These are phyloP conservation scores for Sebastes dallii DNA, from an alignment of 2,797 vertebrate genomes.

Conservation along the genomic window DNA sequence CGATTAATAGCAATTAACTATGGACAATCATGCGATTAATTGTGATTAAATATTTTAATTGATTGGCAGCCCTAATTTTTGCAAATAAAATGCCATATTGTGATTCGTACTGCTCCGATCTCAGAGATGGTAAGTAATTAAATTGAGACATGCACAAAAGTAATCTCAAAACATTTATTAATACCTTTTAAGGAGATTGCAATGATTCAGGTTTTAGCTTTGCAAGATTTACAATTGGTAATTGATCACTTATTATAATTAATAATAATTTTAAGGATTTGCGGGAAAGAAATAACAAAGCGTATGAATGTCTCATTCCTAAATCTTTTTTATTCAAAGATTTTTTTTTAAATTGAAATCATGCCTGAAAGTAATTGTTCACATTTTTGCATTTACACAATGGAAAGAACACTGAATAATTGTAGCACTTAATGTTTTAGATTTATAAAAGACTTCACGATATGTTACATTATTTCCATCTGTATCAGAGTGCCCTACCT, in stretches of 20 bases:
- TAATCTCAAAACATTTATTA: neutral
- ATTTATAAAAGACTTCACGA: neutral
- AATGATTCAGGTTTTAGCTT: neutral
- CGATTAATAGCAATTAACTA: no score
- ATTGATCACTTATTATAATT: neutral
- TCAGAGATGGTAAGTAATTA: neutral
- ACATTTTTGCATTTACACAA: neutral
- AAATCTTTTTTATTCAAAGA: neutral
- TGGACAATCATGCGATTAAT: no score
- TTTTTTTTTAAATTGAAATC: no score
- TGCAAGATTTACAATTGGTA: neutral
- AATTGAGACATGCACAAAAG: neutral
- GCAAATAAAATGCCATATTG: neutral
- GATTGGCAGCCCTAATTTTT: neutral
- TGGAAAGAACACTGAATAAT: neutral
- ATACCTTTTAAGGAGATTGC: neutral
- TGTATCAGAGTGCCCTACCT: neutral
- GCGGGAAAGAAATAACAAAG: neutral
- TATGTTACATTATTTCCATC: neutral
- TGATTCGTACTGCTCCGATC: neutral
- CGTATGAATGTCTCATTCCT: neutral
- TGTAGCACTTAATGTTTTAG: neutral
- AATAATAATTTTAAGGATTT: neutral
- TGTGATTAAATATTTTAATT: no score
- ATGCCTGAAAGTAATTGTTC: neutral